A percentile compares a stretch with the other conserved stretches of the same genome.
phyloP scores from a whole-genome alignment of 2,113 vertebrate genomes.

The Ursus arctos region DNA sequence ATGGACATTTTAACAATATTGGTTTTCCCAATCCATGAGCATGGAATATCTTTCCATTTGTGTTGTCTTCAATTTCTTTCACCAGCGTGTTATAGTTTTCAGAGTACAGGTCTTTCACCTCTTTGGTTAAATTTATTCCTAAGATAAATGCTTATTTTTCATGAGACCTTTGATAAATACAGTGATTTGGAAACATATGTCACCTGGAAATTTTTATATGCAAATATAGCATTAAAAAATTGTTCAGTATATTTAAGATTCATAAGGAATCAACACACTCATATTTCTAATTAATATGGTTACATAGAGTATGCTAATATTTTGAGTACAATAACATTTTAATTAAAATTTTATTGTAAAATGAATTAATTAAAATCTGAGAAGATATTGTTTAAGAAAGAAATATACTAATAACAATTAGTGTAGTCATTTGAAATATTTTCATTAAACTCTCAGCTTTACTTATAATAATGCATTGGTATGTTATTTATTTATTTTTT shows the following conservation, averaged over 20 bases:
- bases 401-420: not conserved
- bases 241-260: not conserved
- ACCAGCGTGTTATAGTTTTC: not conserved
- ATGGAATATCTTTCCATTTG: not conserved
- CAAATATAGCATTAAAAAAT: not conserved
- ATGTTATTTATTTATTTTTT: not conserved
- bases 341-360: not conserved
- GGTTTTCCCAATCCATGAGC: not conserved
- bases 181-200: not conserved
- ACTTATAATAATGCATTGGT: not conserved
- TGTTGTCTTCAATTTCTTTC: not conserved
- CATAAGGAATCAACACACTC: conserved; percentile 11
- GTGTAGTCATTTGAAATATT: not conserved
- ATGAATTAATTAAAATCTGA: conserved; percentile 16
- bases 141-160: not conserved
- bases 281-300: not conserved
- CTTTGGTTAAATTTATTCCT: not conserved
- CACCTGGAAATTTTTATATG: not conserved
- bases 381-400: not conserved
- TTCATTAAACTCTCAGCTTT: not conserved
- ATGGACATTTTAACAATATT: not conserved
- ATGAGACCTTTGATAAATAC: not conserved
- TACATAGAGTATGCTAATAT: not conserved
- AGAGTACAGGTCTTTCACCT: not conserved
- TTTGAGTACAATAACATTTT: not conserved